These are phyloP conservation scores for Phyllostomus discolor DNA, from an alignment of 2,113 vertebrate genomes.

Conservation along the genomic window DNA sequence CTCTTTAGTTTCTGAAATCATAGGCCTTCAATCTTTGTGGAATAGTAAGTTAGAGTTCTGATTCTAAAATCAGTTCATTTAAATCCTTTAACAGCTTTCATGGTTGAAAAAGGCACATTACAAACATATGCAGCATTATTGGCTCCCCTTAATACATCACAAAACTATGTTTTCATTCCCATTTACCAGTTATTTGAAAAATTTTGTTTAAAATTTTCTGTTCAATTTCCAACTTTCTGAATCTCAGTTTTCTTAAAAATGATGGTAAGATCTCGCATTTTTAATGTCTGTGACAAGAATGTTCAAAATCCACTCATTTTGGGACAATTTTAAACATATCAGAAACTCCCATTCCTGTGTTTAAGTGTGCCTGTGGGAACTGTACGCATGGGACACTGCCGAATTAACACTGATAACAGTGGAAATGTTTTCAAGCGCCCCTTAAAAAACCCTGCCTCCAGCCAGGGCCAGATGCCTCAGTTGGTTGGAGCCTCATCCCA, in stretches of 20 bases:
- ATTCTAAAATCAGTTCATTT: not conserved
- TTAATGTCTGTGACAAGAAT: not conserved
- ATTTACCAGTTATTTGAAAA: not conserved
- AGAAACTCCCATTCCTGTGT: not conserved
- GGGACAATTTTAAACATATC: not conserved
- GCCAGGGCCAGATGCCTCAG: too few relatives aligned
- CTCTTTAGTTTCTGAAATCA: not conserved
- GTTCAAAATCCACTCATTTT: not conserved
- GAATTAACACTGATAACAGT: not conserved
- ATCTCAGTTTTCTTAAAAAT: not conserved
- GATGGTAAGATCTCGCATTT: not conserved
- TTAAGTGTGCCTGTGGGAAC: not conserved
- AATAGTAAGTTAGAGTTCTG: not conserved
- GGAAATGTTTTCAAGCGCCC: not conserved
- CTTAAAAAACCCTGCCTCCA: not conserved
- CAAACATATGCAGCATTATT: not conserved
- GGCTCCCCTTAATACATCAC: not conserved
- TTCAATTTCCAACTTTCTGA: not conserved
- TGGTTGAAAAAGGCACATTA: not conserved
- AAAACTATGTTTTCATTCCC: not conserved
- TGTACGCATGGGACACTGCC: not conserved
- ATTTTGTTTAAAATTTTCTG: not conserved
- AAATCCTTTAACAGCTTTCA: not conserved
- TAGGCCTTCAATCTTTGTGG: not conserved
- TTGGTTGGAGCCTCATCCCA: too few relatives aligned